Conservation (phyloP, 2,888 invertebrate species). For the Morpho achilles region DNA sequence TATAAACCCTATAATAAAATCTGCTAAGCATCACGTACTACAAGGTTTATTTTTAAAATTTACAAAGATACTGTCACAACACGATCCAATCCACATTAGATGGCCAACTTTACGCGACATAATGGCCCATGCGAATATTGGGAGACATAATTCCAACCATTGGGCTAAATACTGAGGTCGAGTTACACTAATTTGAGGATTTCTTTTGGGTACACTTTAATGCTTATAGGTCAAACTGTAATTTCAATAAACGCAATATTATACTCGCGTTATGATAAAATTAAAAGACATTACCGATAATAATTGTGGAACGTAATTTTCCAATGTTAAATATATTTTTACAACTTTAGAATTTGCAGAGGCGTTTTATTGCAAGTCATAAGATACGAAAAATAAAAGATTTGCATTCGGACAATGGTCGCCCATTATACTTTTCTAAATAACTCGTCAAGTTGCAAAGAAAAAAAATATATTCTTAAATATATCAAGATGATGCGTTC, state of each 20-base stretch:
- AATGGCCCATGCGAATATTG: slow-evolving; percentile 34
- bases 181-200: background rate
- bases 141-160: slow-evolving; percentile 43
- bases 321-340: background rate
- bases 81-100: slow-evolving; percentile 44
- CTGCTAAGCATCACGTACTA: slow-evolving; percentile 33
- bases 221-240: slow-evolving; percentile 32
- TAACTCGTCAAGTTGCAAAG: slow-evolving; percentile 44
- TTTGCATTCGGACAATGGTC: slow-evolving; percentile 40
- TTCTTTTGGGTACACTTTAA: background rate
- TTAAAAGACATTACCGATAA: slow-evolving; percentile 1
- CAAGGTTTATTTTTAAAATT: slow-evolving; percentile 40
- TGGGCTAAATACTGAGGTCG: slow-evolving; percentile 38
- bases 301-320: slow-evolving; percentile 2
- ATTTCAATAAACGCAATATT: slow-evolving; percentile 13
- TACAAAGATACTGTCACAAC: slow-evolving; percentile 44
- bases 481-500: slow-evolving; percentile 40
- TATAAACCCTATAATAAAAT: slow-evolving; percentile 46
- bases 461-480: slow-evolving; percentile 31
- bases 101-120: slow-evolving; percentile 43
- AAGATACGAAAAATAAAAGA: slow-evolving; percentile 21
- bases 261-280: slow-evolving; percentile 3
- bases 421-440: slow-evolving; percentile 35
- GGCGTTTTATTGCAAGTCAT: slow-evolving; percentile 26
- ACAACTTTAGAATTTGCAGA: slow-evolving; percentile 24